Evolutionary conservation across 2,888 invertebrate genomes (phyloP).

Genomic region (Dendrolimus pini): DNA sequence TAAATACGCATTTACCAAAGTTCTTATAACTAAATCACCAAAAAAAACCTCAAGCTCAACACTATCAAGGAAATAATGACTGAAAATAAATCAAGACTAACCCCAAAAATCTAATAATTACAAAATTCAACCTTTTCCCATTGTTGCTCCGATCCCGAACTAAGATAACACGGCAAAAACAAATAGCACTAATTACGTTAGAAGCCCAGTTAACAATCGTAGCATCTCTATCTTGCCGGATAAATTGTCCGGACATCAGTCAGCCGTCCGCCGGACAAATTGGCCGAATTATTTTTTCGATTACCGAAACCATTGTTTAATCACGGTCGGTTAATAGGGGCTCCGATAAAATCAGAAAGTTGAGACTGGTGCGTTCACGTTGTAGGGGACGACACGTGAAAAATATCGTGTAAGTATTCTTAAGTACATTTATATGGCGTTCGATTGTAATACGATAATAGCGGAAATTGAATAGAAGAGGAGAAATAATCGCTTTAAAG

Average conservation of each 20-base stretch:
- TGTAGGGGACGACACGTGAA: conserved; percentile 6
- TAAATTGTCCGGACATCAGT: conserved; percentile 56
- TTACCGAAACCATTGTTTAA: conserved; percentile 66
- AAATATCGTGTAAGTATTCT: not conserved
- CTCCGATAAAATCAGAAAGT: conserved; percentile 47
- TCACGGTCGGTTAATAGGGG: conserved; percentile 55
- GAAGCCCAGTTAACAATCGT: conserved; percentile 59
- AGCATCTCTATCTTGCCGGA: conserved; percentile 57
- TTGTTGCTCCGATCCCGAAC: conserved; percentile 49
- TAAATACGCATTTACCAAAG: too few relatives aligned
- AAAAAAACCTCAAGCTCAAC: not conserved
- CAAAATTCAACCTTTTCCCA: conserved; percentile 53
- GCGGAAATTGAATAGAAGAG: too few relatives aligned
- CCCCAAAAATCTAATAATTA: conserved; percentile 50
- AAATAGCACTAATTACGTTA: conserved; percentile 71
- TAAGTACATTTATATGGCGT: too few relatives aligned
- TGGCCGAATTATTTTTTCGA: conserved; percentile 72
- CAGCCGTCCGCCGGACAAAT: conserved; percentile 50
- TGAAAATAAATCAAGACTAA: conserved; percentile 35
- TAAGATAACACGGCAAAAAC: conserved; percentile 58
- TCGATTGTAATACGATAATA: too few relatives aligned
- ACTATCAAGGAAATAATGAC: conserved; percentile 18
- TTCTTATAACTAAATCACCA: too few relatives aligned
- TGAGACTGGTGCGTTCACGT: conserved; percentile 22
- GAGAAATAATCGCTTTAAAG: too few relatives aligned